Evolutionary conservation across 2,888 invertebrate species (phyloP).

Genomic region (Gerris lacustris): DNA sequence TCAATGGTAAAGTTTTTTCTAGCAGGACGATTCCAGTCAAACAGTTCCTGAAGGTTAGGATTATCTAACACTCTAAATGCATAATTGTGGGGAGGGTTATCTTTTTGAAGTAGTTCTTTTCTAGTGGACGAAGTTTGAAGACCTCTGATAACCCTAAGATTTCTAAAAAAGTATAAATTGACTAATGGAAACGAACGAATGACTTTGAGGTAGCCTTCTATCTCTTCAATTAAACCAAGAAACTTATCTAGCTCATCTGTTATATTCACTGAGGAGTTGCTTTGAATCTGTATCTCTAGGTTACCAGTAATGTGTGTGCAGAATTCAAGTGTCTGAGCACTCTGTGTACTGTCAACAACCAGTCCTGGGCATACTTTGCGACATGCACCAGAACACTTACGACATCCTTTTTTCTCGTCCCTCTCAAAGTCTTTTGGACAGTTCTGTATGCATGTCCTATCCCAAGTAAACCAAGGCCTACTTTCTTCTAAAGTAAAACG

Average conservation of each 20-base stretch:
- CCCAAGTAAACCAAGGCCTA: conserved; percentile 44
- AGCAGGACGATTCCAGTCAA: conserved; percentile 38
- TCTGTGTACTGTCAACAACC: conserved; percentile 50
- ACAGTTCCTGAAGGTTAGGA: conserved; percentile 41
- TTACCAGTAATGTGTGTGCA: conserved; percentile 71
- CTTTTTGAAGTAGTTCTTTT: conserved; percentile 27
- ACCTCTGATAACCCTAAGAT: conserved; percentile 56
- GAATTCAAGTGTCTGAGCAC: conserved; percentile 53
- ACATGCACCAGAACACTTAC: conserved; percentile 27
- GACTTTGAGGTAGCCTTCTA: conserved; percentile 60
- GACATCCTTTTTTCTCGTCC: conserved; percentile 32
- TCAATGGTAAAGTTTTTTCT: conserved; percentile 40
- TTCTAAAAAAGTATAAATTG: conserved; percentile 62
- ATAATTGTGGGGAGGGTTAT: conserved; percentile 36
- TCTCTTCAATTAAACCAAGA: conserved; percentile 56
- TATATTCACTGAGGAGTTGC: conserved; percentile 40
- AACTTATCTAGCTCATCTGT: conserved; percentile 49
- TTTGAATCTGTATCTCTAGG: conserved; percentile 52
- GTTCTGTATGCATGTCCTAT: conserved; percentile 34
- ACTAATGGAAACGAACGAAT: conserved; percentile 51
- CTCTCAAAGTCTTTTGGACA: conserved; percentile 50
- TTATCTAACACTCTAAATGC: conserved; percentile 42
- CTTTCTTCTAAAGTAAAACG: conserved; percentile 21
- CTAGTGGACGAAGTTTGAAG: conserved; percentile 31
- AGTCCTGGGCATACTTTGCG: conserved; percentile 46